Percentiles rank a stretch among this genome's conserved stretches.
Evolutionary conservation across 2,888 invertebrate species (phyloP).

Genomic region (Ichneumoninae sp.): DNA sequence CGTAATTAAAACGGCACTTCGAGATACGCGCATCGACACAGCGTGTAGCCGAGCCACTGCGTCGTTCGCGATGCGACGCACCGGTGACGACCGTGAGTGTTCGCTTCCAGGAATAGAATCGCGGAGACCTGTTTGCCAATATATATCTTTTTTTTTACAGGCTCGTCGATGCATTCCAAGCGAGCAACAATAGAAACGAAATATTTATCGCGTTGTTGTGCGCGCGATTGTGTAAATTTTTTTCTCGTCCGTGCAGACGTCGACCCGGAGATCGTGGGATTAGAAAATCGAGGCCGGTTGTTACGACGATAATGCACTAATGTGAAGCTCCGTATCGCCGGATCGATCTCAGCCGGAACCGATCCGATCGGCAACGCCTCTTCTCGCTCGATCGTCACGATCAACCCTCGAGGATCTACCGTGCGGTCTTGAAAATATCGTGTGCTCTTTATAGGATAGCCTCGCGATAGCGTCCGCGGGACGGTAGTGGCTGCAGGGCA

Average conservation of each 20-base stretch:
- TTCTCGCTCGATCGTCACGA: conserved; percentile 45
- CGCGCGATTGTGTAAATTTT: too few relatives aligned
- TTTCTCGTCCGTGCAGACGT: background rate
- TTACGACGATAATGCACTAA: conserved; percentile 30
- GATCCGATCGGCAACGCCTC: conserved; percentile 52
- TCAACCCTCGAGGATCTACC: conserved; percentile 26
- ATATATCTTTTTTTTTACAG: background rate
- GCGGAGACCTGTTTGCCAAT: conserved; percentile 36
- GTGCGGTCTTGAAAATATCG: conserved; percentile 31
- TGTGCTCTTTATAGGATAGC: background rate
- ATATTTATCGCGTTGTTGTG: conserved; percentile 17
- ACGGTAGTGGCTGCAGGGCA: background rate
- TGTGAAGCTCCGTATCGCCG: conserved; percentile 29
- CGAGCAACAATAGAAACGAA: conserved; percentile 10
- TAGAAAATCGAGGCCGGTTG: conserved; percentile 32
- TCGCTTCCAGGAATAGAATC: conserved; percentile 49
- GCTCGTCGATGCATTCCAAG: background rate
- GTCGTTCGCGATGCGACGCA: conserved; percentile 11
- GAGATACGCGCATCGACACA: conserved; percentile 70
- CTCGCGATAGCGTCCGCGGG: background rate
- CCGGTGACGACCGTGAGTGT: background rate
- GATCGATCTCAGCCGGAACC: conserved; percentile 55
- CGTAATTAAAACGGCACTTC: conserved; percentile 76
- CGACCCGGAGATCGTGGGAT: conserved; percentile 35
- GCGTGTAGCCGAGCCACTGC: background rate